A percentile compares a stretch with the other conserved stretches of the same genome.
phyloP scores from a whole-genome alignment of 2,888 invertebrate genomes.

The Cylindroiulus punctatus region DNA sequence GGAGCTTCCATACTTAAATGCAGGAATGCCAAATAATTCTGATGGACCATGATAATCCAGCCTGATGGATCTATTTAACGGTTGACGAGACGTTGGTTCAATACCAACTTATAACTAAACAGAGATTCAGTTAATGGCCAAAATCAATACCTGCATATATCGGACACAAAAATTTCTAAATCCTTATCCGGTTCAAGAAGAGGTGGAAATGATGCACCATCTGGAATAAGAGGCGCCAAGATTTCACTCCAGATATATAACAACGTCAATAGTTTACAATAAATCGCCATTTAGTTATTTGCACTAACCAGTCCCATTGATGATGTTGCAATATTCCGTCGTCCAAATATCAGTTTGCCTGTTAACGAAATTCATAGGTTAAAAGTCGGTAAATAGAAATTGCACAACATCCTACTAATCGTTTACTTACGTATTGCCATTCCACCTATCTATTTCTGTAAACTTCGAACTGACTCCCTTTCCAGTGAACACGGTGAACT shows the following conservation, averaged over 20 bases:
- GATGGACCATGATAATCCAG: not conserved
- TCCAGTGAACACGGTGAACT: constrained; percentile 44
- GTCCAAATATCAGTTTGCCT: constrained; percentile 42
- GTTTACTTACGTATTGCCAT: constrained; percentile 37
- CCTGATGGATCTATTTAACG: constrained; percentile 9
- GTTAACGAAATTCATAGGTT: not conserved
- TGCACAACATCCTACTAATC: not conserved
- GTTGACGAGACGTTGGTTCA: not conserved
- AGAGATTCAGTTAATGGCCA: not conserved
- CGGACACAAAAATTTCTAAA: constrained; percentile 31
- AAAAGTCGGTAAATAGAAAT: not conserved
- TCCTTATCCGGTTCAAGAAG: not conserved
- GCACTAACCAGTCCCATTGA: constrained; percentile 51
- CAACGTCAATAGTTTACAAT: not conserved
- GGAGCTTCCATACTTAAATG: constrained; percentile 47
- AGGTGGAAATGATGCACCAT: constrained; percentile 50
- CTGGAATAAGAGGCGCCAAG: constrained; percentile 4
- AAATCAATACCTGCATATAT: constrained; percentile 42
- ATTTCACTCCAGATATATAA: not conserved
- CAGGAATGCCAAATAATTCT: constrained; percentile 47
- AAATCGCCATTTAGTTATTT: not conserved
- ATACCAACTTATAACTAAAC: not conserved
- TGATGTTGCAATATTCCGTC: constrained; percentile 50
- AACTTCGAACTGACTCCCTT: constrained; percentile 21
- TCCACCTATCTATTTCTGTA: constrained; percentile 40